These are phyloP conservation scores for Lepidothrix coronata DNA, from an alignment of 2,113 vertebrate genomes.

Conservation along the genomic window DNA sequence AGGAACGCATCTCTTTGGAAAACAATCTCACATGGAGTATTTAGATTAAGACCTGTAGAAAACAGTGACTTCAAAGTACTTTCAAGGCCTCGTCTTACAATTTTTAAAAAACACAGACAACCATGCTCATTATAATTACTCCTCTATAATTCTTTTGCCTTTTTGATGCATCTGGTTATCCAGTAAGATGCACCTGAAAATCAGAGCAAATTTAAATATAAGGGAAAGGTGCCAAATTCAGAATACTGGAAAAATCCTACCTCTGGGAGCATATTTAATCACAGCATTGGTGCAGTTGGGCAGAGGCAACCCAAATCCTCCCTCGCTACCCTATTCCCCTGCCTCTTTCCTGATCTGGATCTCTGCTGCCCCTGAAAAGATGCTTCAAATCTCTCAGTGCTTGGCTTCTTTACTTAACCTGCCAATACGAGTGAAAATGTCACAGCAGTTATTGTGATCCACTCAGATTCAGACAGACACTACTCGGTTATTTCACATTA, in stretches of 20 bases:
- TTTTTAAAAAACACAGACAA: constrained; percentile 3
- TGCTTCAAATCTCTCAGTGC: not conserved
- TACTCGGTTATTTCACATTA: not conserved
- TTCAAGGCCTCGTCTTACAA: not conserved
- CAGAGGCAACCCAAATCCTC: not conserved
- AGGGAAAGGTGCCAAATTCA: constrained; percentile 51
- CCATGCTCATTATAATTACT: constrained; percentile 42
- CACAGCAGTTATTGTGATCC: not conserved
- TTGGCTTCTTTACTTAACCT: not conserved
- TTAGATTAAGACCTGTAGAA: constrained; percentile 53
- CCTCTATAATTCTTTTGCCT: constrained; percentile 17
- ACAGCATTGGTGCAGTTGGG: not conserved
- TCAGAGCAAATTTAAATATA: constrained; percentile 40
- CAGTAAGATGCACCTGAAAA: constrained; percentile 54
- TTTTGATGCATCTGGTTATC: constrained; percentile 49
- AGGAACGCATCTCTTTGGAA: constrained; percentile 44
- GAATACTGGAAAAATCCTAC: not conserved
- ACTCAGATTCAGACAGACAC: not conserved
- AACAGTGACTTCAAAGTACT: constrained; percentile 19
- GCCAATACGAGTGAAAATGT: constrained; percentile 18
- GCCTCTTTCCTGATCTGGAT: not conserved
- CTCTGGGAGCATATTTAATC: not conserved
- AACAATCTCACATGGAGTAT: constrained; percentile 27
- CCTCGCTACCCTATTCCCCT: not conserved
- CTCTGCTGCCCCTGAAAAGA: not conserved